A percentile compares a stretch with the other conserved stretches of the same genome.
Evolutionary conservation across 2,888 invertebrate species (phyloP).

Genomic region (Acanthacorydalis orientalis): DNA sequence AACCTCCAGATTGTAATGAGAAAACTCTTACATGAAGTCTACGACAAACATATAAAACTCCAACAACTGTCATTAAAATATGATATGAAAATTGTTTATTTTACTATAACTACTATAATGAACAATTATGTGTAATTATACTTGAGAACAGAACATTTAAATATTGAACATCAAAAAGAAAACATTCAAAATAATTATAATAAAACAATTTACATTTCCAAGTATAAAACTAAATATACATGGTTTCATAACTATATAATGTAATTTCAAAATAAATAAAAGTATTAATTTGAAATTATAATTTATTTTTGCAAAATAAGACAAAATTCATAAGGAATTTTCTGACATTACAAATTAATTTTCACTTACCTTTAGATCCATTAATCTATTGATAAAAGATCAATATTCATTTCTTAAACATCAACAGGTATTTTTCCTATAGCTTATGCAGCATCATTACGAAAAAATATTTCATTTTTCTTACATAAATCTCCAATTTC

Average conservation of each 20-base stretch:
- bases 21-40: constrained; percentile 91
- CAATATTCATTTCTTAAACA: constrained; percentile 88
- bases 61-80: constrained; percentile 45
- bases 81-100: background rate
- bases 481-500: constrained; percentile 86
- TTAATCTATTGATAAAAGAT: constrained; percentile 96
- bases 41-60: constrained; percentile 84
- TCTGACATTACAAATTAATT: too few relatives aligned
- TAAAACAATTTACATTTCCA: too few relatives aligned
- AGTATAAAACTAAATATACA: too few relatives aligned
- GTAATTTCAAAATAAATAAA: too few relatives aligned
- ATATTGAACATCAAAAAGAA: too few relatives aligned
- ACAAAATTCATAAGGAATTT: too few relatives aligned
- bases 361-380: constrained; percentile 64
- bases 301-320: too few relatives aligned
- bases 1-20: constrained; percentile 93
- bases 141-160: too few relatives aligned
- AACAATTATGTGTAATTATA: too few relatives aligned
- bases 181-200: too few relatives aligned
- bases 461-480: constrained; percentile 85
- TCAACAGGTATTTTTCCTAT: constrained; percentile 90
- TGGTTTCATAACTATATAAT: too few relatives aligned
- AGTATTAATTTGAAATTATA: too few relatives aligned
- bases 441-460: constrained; percentile 99
- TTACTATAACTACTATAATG: background rate